These are phyloP conservation scores for Leptopilina drosophilae DNA, from an alignment of 2,888 invertebrate genomes.

Conservation along the genomic window DNA sequence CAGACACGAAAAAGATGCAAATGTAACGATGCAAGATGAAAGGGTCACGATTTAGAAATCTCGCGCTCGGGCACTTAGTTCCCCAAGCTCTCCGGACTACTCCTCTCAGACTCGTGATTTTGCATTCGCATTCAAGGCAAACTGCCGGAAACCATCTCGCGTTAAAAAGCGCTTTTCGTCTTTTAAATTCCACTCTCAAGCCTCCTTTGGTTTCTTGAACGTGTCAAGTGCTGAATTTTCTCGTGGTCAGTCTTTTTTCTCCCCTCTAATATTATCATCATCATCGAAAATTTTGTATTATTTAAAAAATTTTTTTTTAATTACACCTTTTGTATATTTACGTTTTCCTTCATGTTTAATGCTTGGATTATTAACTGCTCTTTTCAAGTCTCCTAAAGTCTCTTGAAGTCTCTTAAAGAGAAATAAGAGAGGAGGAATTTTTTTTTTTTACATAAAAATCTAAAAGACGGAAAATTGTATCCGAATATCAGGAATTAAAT, in stretches of 20 bases:
- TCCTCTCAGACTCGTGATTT: slow-evolving; percentile 40
- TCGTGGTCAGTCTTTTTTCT: slow-evolving; percentile 10
- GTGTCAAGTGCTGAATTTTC: slow-evolving; percentile 21
- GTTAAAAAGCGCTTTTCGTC: slow-evolving; percentile 11
- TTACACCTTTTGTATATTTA: too few species aligned
- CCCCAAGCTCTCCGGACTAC: neutral
- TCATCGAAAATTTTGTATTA: neutral
- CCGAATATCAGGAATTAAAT: neutral
- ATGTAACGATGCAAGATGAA: slow-evolving; percentile 5
- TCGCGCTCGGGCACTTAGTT: slow-evolving; percentile 23
- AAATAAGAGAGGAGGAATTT: neutral
- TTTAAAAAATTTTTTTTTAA: too few species aligned
- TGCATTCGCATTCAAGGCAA: slow-evolving; percentile 41
- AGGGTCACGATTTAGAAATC: slow-evolving; percentile 28
- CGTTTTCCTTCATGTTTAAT: too few species aligned
- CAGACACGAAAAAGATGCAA: neutral
- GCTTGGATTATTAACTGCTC: too few species aligned
- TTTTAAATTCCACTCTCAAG: slow-evolving; percentile 6
- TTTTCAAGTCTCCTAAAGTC: too few species aligned
- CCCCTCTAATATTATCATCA: neutral
- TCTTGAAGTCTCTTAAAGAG: too few species aligned
- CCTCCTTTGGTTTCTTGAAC: neutral
- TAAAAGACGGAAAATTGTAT: neutral
- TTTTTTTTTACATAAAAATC: neutral
- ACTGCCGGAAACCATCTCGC: slow-evolving; percentile 30